A percentile compares a stretch with the other conserved stretches of the same genome.
These are phyloP conservation scores for Hypsopygia costalis DNA, from an alignment of 2,888 invertebrate species.

Conservation along the genomic window DNA sequence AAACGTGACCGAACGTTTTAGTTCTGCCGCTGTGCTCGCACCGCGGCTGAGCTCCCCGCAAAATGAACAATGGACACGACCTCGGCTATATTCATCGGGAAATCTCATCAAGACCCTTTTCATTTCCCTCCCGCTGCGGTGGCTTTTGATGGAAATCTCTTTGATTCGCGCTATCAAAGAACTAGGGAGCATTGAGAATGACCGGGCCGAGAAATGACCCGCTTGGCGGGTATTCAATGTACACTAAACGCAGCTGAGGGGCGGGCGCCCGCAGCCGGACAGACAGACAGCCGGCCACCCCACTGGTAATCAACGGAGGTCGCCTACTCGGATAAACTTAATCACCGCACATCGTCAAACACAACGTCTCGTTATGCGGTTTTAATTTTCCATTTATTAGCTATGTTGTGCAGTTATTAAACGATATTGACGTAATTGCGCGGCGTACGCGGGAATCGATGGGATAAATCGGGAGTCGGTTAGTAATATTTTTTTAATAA, in stretches of 20 bases:
- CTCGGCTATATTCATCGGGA: too few relatives aligned
- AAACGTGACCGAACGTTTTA: too few relatives aligned
- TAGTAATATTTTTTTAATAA: slow-evolving; percentile 6
- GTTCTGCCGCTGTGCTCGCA: too few relatives aligned
- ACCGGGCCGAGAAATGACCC: neutral
- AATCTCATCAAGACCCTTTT: too few relatives aligned
- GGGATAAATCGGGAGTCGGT: neutral
- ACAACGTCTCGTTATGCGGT: too few relatives aligned
- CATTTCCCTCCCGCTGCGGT: too few relatives aligned
- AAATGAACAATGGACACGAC: too few relatives aligned
- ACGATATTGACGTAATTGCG: neutral
- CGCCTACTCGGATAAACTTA: neutral
- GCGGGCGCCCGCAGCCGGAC: neutral
- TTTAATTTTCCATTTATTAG: too few relatives aligned
- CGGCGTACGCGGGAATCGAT: neutral
- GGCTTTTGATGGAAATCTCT: neutral
- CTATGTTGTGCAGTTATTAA: too few relatives aligned
- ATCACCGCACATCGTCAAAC: neutral
- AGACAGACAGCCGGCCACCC: neutral
- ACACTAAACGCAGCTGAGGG: neutral
- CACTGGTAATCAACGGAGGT: neutral
- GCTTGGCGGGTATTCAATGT: neutral
- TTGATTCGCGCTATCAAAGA: neutral
- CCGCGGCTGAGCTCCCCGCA: too few relatives aligned
- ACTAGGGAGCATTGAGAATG: neutral